A percentile compares a stretch with the other conserved stretches of the same genome.
Conservation (phyloP, 2,797 vertebrate species). For the Cirrhinus molitorella region DNA sequence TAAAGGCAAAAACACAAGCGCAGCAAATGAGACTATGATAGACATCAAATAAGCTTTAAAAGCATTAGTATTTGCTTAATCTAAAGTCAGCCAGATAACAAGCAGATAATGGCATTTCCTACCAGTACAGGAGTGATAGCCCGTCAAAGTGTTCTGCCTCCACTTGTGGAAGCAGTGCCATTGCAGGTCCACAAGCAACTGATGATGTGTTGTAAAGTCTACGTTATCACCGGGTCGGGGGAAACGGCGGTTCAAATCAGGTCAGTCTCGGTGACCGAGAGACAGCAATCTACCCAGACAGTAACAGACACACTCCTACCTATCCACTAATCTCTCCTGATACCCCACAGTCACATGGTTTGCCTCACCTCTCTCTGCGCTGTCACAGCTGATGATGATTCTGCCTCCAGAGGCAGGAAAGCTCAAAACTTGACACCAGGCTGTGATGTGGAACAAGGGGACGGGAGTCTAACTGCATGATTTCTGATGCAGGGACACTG, state of each 20-base stretch:
- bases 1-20: background rate
- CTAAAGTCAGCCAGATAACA: constrained; percentile 37
- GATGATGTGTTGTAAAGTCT: constrained; percentile 61
- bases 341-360: constrained; percentile 76
- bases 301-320: constrained; percentile 74
- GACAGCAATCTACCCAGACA: constrained; percentile 73
- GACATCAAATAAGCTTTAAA: constrained; percentile 4
- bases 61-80: constrained; percentile 63
- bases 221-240: constrained; percentile 47
- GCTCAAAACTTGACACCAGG: constrained; percentile 16
- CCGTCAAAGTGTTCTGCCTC: constrained; percentile 83
- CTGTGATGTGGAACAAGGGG: constrained; percentile 20
- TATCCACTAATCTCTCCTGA: constrained; percentile 84
- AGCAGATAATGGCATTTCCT: constrained; percentile 61
- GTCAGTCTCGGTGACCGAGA: constrained; percentile 70
- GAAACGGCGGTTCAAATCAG: constrained; percentile 61
- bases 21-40: constrained; percentile 7
- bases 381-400: constrained; percentile 50
- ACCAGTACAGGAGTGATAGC: constrained; percentile 88
- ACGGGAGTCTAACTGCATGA: constrained; percentile 7
- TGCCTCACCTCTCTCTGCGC: constrained; percentile 69
- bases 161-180: constrained; percentile 82
- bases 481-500: constrained; percentile 5
- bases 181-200: constrained; percentile 66
- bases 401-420: constrained; percentile 39